These are phyloP conservation scores for Hepsetus odoe DNA, from an alignment of 2,113 vertebrate species.

Conservation along the genomic window DNA sequence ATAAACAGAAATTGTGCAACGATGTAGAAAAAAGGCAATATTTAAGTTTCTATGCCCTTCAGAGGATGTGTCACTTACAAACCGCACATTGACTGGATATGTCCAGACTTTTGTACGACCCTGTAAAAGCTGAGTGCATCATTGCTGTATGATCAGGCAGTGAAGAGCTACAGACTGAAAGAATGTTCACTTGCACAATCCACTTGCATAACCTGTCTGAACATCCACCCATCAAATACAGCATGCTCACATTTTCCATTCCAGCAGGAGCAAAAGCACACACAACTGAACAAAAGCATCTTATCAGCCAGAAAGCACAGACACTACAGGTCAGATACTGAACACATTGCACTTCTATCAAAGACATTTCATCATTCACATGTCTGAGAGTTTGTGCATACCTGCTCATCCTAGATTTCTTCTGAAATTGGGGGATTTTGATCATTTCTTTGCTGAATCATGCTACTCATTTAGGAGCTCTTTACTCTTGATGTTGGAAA, in stretches of 20 bases:
- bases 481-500: too few species aligned
- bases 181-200: constrained; percentile 67
- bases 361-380: neutral
- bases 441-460: too few species aligned
- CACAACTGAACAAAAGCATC: neutral
- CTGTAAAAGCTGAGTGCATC: neutral
- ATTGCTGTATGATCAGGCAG: neutral
- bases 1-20: too few species aligned
- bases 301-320: neutral
- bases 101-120: too few species aligned
- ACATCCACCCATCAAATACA: constrained; percentile 53
- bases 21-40: too few species aligned
- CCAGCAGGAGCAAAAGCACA: constrained; percentile 50
- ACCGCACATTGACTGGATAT: too few species aligned
- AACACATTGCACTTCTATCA: neutral
- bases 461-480: too few species aligned
- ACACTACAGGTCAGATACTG: neutral
- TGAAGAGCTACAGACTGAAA: constrained; percentile 35
- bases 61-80: too few species aligned
- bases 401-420: neutral
- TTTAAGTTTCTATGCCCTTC: too few species aligned
- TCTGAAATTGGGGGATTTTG: too few species aligned
- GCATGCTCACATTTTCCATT: constrained; percentile 65
- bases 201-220: constrained; percentile 64
- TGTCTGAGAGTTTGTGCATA: neutral